Evolutionary conservation across 2,797 vertebrate genomes (phyloP).

Genomic region (Tenualosa ilisha): DNA sequence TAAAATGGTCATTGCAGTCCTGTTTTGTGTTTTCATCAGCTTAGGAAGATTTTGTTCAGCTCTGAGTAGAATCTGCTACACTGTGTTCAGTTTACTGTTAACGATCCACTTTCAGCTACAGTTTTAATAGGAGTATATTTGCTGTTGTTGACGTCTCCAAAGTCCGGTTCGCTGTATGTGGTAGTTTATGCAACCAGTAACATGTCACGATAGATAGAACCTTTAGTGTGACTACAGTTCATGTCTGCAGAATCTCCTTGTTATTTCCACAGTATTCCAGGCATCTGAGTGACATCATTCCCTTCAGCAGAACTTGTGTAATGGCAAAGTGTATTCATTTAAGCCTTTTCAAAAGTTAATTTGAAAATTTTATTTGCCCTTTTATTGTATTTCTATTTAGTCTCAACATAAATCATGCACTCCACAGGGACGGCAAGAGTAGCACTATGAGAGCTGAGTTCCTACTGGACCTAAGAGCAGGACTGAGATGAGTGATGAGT

Average conservation of each 20-base stretch:
- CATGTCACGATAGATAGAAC: constrained; percentile 7
- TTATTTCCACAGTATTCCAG: neutral
- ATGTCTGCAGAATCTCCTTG: constrained; percentile 31
- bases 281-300: no score
- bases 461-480: neutral
- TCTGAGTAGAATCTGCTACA: constrained; percentile 38
- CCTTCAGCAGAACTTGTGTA: no score
- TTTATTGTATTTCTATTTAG: neutral
- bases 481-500: neutral
- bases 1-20: neutral
- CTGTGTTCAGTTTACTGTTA: constrained; percentile 48
- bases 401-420: neutral
- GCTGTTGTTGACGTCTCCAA: constrained; percentile 5
- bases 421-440: no score
- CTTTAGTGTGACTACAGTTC: constrained; percentile 42
- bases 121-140: constrained; percentile 47
- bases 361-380: neutral
- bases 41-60: constrained; percentile 43
- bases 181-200: constrained; percentile 47
- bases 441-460: neutral
- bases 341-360: neutral
- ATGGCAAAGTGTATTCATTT: neutral
- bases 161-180: constrained; percentile 26
- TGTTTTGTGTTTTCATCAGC: neutral
- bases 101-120: constrained; percentile 22